These are phyloP conservation scores for Caranx ignobilis DNA, from an alignment of 2,113 vertebrate genomes.

Conservation along the genomic window DNA sequence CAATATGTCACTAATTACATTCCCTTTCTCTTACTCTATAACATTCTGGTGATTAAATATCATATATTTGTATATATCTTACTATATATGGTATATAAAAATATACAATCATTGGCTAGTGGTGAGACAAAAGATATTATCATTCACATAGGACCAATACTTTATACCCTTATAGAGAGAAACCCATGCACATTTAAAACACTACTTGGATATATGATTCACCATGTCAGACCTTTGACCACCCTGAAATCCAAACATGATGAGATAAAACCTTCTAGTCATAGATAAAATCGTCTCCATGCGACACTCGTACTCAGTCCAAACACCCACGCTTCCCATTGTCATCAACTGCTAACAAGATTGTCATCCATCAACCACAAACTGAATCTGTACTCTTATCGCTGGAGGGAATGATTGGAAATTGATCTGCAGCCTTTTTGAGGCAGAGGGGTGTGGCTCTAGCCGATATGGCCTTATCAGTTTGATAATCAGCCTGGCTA, in stretches of 20 bases:
- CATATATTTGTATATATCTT: constrained; percentile 72
- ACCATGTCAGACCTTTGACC: constrained; percentile 42
- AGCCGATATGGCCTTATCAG: constrained; percentile 18
- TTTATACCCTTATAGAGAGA: constrained; percentile 61
- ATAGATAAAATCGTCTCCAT: constrained; percentile 2
- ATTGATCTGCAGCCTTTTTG: constrained; percentile 11
- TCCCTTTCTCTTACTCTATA: constrained; percentile 58
- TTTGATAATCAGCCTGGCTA: background rate
- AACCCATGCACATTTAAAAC: constrained; percentile 66
- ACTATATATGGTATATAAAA: constrained; percentile 81
- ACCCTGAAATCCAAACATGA: constrained; percentile 40
- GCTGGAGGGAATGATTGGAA: background rate
- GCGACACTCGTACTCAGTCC: background rate
- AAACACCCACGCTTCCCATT: constrained; percentile 33
- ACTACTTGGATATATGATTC: constrained; percentile 58
- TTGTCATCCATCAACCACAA: constrained; percentile 51
- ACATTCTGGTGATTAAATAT: constrained; percentile 81
- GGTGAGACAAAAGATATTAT: constrained; percentile 71
- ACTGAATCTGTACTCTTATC: background rate
- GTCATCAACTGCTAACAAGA: constrained; percentile 38
- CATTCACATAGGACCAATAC: constrained; percentile 72
- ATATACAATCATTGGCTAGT: constrained; percentile 84
- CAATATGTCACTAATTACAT: constrained; percentile 60
- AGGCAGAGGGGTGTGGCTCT: constrained; percentile 7
- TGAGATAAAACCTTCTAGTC: constrained; percentile 41